Evolutionary conservation across 2,113 vertebrate genomes (phyloP).

Genomic region (Passer montanus): DNA sequence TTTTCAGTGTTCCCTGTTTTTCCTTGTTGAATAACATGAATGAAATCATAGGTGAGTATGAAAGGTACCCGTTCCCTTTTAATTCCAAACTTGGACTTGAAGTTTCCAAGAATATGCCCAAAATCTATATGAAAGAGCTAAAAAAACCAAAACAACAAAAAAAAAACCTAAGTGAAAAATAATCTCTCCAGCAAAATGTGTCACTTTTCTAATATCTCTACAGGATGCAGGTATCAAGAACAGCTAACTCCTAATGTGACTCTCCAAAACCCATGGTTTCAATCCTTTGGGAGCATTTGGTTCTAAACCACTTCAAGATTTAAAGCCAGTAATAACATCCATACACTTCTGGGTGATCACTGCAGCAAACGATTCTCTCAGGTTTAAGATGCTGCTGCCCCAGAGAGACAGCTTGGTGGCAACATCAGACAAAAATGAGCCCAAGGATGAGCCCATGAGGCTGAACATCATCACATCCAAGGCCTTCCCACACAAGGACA

Average conservation of each 20-base stretch:
- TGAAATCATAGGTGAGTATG: constrained; percentile 99
- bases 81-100: constrained; percentile 99
- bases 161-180: not conserved
- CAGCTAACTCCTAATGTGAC: not conserved
- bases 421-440: not conserved
- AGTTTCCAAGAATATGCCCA: constrained; percentile 98
- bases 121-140: constrained; percentile 99
- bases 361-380: not conserved
- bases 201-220: not conserved
- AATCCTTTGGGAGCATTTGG: not conserved
- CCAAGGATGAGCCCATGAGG: not conserved
- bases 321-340: not conserved
- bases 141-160: not conserved
- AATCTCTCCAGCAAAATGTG: not conserved
- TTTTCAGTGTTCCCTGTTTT: constrained; percentile 97
- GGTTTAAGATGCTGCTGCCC: not conserved
- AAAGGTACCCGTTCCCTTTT: constrained; percentile 98
- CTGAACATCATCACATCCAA: not conserved
- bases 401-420: not conserved
- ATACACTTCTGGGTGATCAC: accelerated
- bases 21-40: constrained; percentile 98
- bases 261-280: not conserved
- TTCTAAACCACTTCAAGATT: not conserved
- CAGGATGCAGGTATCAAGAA: not conserved
- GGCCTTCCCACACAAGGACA: not conserved